A percentile compares a stretch with the other conserved stretches of the same genome.
Conservation (phyloP, 2,113 vertebrate genomes). For the Stegastes partitus region DNA sequence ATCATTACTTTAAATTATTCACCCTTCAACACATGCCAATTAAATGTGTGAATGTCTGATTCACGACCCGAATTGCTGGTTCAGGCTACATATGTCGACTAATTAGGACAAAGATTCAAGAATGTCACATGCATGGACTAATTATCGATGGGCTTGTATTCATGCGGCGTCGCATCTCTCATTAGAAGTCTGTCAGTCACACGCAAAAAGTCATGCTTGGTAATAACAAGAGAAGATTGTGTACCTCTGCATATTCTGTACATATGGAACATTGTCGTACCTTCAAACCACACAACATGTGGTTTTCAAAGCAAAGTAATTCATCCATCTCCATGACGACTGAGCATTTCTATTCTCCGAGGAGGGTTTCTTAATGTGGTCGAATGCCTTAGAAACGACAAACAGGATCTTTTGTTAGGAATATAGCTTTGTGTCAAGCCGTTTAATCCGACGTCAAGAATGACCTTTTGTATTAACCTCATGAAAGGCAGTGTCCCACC, state of each 20-base stretch:
- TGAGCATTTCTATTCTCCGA: no score
- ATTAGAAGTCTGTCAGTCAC: not conserved
- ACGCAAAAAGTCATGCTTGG: not conserved
- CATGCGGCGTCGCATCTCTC: not conserved
- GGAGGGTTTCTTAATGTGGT: no score
- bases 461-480: no score
- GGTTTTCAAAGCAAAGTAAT: not conserved
- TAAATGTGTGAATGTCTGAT: conserved; percentile 15
- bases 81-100: not conserved
- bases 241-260: no score
- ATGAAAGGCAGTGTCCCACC: no score
- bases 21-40: conserved; percentile 7
- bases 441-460: no score
- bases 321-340: not conserved
- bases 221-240: not conserved
- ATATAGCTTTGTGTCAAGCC: no score
- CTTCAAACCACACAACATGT: no score
- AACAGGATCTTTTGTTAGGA: no score
- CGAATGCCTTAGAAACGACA: no score
- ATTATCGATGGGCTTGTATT: not conserved
- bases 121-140: not conserved
- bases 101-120: not conserved
- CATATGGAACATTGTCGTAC: no score
- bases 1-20: not conserved
- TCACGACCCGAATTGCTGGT: not conserved